A percentile compares a stretch with the other conserved stretches of the same genome.
phyloP scores from a whole-genome alignment of 2,888 invertebrate species.

The Drosophila nr. perissopoda region DNA sequence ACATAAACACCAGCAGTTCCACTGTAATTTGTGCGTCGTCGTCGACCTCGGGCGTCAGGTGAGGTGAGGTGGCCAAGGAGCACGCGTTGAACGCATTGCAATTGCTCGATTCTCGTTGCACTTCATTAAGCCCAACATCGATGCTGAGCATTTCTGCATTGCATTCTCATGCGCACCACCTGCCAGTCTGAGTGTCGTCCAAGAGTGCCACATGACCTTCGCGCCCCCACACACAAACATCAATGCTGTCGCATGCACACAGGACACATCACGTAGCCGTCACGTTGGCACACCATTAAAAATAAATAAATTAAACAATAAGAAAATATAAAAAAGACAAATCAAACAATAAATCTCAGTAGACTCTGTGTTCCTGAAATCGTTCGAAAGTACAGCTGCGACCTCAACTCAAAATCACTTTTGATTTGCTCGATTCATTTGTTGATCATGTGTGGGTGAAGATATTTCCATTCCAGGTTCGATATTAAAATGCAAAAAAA shows the following conservation, averaged over 20 bases:
- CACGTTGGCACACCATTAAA: constrained; percentile 40
- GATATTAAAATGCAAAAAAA: not conserved
- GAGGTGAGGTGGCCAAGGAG: constrained; percentile 30
- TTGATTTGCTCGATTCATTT: not conserved
- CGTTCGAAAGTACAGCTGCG: not conserved
- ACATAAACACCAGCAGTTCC: constrained; percentile 24
- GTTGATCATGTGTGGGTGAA: not conserved
- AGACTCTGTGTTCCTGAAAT: constrained; percentile 4
- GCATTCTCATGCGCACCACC: constrained; percentile 17
- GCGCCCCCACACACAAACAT: constrained; percentile 28
- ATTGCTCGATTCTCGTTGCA: constrained; percentile 72
- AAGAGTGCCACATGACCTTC: constrained; percentile 71
- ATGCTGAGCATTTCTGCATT: constrained; percentile 39
- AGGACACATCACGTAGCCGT: constrained; percentile 55
- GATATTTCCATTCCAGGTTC: not conserved
- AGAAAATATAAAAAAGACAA: not conserved
- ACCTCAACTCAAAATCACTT: not conserved
- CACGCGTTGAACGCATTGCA: constrained; percentile 64
- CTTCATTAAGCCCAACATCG: constrained; percentile 74
- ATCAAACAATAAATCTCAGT: constrained; percentile 13
- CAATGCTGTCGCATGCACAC: constrained; percentile 9
- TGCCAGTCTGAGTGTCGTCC: constrained; percentile 30
- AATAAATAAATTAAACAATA: constrained; percentile 5
- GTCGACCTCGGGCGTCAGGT: constrained; percentile 23
- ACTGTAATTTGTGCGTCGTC: constrained; percentile 48